Percentiles rank a stretch among this genome's conserved stretches.
These are phyloP conservation scores for Lates calcarifer DNA, from an alignment of 2,113 vertebrate species.

Conservation along the genomic window DNA sequence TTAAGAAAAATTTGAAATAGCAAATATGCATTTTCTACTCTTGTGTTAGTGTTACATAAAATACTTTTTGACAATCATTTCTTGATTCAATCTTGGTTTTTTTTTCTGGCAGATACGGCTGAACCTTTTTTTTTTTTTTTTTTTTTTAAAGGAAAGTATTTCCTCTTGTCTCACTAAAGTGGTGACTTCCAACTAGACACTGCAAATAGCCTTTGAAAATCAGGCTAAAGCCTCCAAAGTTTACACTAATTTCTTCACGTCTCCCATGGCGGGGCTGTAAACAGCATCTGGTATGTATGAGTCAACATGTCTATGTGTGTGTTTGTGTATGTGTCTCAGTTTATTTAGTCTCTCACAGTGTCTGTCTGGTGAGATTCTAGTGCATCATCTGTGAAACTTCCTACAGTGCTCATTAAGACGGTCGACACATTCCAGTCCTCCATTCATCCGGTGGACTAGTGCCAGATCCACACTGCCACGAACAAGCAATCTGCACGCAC, in stretches of 20 bases:
- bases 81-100: not conserved
- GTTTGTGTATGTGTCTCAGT: not conserved
- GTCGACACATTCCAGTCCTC: slow-evolving; percentile 1
- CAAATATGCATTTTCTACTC: not conserved
- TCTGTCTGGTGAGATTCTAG: slow-evolving; percentile 10
- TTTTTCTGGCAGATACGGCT: not conserved
- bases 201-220: not conserved
- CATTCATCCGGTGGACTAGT: slow-evolving; percentile 16
- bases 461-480: not conserved
- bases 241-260: slow-evolving; percentile 10
- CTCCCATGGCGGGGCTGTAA: slow-evolving; percentile 12
- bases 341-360: not conserved
- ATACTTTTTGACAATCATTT: not conserved
- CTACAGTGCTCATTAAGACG: slow-evolving; percentile 27
- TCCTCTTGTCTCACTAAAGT: not conserved
- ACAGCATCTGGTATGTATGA: slow-evolving; percentile 57
- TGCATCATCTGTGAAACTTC: slow-evolving; percentile 8
- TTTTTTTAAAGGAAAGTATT: not conserved
- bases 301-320: slow-evolving; percentile 38
- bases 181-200: not conserved
- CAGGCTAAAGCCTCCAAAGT: not conserved
- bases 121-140: not conserved
- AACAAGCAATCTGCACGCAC: not conserved
- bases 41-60: not conserved
- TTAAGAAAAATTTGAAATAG: not conserved